Evolutionary conservation across 2,888 invertebrate genomes (phyloP), one percentile per base, ranked within the genome.

Genomic region (Noctua janthe): DNA sequence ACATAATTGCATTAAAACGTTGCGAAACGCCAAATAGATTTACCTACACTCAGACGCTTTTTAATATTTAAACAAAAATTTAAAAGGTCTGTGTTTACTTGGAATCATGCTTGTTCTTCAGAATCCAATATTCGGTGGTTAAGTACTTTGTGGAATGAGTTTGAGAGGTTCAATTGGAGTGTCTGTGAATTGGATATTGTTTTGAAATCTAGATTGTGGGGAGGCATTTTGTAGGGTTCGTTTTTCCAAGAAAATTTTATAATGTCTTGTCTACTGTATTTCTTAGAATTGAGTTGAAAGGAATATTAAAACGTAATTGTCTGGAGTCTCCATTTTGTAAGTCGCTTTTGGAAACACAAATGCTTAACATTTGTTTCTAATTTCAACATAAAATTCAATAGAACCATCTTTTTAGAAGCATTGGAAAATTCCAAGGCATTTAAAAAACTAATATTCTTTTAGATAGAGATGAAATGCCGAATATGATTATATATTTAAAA

Each of bases 1-100:
- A 77, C 72, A 78, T 94, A 93, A 95, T 94, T 91, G 84, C 86
- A 93, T 94, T 94, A 95, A 90, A 91, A 88, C 89, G 88, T 87
- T 88, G 92, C 91, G 90, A 92, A 93, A 93, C 92, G 86, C 85
- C 83, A 82, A 87, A 88, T 89, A 85, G 80, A 89, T 90, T 88
- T 90, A 88, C 85, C 87, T 85, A 88, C 86, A 87, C 87, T 87
- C 83, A 89, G 87, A 84, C 88, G 87, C 83, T 88, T 90, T 90
- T 88, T 87, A 89, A 90, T 90, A 90, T 90, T 90, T 88, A 89
- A 90, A 90, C 81, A 88, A 80, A 83, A 84, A 76, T 88, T 89
- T 90, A 79, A 84, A 89, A 88, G 83, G 84, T 74, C 81, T 80
- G 79, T 86, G 85, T 89, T 86, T 86, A 82, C 74, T 62, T 75